Conservation (phyloP, 2,888 invertebrate genomes). For the Cheilosia scutellata region DNA sequence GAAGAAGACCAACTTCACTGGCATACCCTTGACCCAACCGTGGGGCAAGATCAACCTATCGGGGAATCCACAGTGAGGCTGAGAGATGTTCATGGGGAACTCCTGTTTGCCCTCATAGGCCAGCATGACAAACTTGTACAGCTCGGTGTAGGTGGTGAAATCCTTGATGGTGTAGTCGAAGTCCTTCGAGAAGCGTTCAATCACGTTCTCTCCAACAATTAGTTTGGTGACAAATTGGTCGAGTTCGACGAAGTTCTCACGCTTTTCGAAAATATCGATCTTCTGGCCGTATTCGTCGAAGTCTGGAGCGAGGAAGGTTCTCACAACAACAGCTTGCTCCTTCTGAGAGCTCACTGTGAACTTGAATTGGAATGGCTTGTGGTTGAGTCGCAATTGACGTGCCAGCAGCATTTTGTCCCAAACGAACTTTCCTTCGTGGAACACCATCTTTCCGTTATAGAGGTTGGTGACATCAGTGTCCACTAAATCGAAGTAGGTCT, state of each 20-base stretch:
- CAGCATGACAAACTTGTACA: constrained; percentile 84
- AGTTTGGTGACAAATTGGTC: constrained; percentile 87
- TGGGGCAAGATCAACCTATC: constrained; percentile 88
- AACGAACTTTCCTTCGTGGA: constrained; percentile 83
- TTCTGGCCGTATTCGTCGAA: constrained; percentile 85
- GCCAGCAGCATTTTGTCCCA: constrained; percentile 84
- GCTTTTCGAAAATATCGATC: constrained; percentile 86
- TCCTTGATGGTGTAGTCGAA: constrained; percentile 86
- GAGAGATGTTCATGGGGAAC: constrained; percentile 84
- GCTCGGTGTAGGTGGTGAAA: constrained; percentile 83
- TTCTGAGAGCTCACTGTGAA: constrained; percentile 87
- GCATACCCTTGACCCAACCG: constrained; percentile 87
- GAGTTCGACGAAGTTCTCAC: constrained; percentile 88
- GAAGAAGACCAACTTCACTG: constrained; percentile 87
- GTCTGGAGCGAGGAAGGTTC: constrained; percentile 89
- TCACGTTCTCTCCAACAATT: constrained; percentile 84
- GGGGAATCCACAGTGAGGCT: constrained; percentile 86
- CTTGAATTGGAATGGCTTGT: constrained; percentile 88
- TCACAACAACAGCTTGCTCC: constrained; percentile 86
- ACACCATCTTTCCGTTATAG: constrained; percentile 81
- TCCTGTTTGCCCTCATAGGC: constrained; percentile 84
- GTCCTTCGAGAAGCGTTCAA: constrained; percentile 80
- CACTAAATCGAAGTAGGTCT: constrained; percentile 89
- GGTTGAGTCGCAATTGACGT: constrained; percentile 89
- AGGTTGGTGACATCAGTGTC: constrained; percentile 86